These are phyloP conservation scores for Cephus rjabovi DNA, from an alignment of 2,888 invertebrate species.

Conservation along the genomic window DNA sequence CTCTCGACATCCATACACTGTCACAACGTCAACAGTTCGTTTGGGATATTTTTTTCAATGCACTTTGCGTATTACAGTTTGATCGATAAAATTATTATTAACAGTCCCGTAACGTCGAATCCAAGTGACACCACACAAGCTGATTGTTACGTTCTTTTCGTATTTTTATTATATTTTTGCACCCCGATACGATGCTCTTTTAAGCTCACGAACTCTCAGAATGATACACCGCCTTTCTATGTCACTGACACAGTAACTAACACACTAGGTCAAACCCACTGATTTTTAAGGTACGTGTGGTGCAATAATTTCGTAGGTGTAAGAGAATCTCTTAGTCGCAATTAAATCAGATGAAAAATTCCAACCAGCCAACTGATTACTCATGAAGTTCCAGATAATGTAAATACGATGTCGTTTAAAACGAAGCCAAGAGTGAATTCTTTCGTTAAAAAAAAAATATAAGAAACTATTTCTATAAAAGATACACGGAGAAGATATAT, in stretches of 20 bases:
- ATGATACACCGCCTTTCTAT: neutral
- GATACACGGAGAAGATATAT: too few species aligned
- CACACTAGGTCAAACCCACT: neutral
- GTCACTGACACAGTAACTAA: neutral
- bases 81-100: neutral
- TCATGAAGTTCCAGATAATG: neutral
- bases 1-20: conserved; percentile 55
- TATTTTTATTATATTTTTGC: neutral
- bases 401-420: neutral
- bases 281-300: neutral
- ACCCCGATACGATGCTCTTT: neutral
- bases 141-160: neutral
- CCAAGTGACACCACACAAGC: neutral
- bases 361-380: neutral
- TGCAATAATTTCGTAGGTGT: neutral
- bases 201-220: neutral
- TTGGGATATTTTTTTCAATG: neutral
- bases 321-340: neutral
- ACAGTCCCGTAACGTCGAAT: neutral
- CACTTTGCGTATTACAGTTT: neutral
- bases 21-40: conserved; percentile 1
- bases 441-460: too few species aligned
- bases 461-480: too few species aligned
- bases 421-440: too few species aligned
- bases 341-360: neutral